Evolutionary conservation across 2,888 invertebrate genomes (phyloP), one percentile per base, ranked within the genome.

Genomic region (Hofmannophila pseudospretella): DNA sequence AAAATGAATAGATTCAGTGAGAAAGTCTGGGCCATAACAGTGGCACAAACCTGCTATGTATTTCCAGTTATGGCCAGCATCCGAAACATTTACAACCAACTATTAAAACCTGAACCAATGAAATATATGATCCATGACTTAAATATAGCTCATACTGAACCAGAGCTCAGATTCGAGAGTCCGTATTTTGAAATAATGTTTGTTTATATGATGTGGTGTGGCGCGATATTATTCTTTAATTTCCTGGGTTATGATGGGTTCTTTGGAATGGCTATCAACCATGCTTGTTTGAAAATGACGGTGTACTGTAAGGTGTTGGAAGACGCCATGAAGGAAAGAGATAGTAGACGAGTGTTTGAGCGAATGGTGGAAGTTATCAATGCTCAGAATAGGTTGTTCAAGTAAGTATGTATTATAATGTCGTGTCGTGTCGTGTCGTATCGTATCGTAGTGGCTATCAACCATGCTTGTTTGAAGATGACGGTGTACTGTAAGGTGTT

Each of bases 251-350:
- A 67, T 41, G 79, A 80, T n/a, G 70, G 67, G 0, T 72, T 75
- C 20, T 79, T 69, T 12, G 75, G 73, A 0, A 7, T 80, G 9
- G 45, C 47, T 0, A 58, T 72, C 0, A 70, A 71, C 45, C 79
- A 80, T 45, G 71, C 72, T 0, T 77, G 79, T 16, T 37, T 77
- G 39, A 79, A 79, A 45, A 74, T 79, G 55, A 55, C 59, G 2
- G 3, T 77, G 10, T 65, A 51, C 7, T 72, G 78, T 36, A 52
- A 51, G 12, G 50, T 44, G 1, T 38, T 80, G 20, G 64, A 71
- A 1, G 67, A 74, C 0, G 69, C 70, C 0, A 37, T 74, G 41
- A 47, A 48, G 0, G 34, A 33, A 0, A 23, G n/a, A 0, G 31
- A 33, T 0, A 41, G 46, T 0, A 30, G 59, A 2, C 1, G 5